Base-by-base conservation (phyloP, 1,140 invertebrate genomes). In the Euschistus heros region DNA sequence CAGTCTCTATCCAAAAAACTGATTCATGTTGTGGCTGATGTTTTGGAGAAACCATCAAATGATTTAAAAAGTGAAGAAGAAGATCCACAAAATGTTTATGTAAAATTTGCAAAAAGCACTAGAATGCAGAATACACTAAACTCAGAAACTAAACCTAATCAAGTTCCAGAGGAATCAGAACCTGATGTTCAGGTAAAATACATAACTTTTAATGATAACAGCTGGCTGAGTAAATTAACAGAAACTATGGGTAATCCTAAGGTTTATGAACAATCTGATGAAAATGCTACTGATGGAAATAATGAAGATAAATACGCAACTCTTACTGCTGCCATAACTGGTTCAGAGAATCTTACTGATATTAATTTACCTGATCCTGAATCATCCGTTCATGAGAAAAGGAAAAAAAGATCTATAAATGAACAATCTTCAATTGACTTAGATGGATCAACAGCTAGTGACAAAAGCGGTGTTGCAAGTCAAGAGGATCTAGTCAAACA, bases 161-260 rank as follows among this genome's bases (percentile, higher is more conserved):
- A 37, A 6, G 3, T 37, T 37, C 33, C 7, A 18, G 33, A 27
- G 22, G 55, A 64, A 33, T 8, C 57, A 10, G 68, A 68, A 33
- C 33, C 33, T 1, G 54, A 66, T 18, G 14, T 68, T n/a, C 62
- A 37, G 13, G 59, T 68, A 26, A 68, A 66, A 61, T 68, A 68
- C 26, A 54, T 68, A 6, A 68, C 68, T 13, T 67, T 69, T 52
- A 65, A 67, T n/a, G 64, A 69, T 18, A 69, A 67, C 26, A 69
- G 64, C 54, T 67, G 62, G 63, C 20, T 69, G 22, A 44, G 17
- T 60, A 60, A 44, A 26, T 20, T 66, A 4, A 57, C 46, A 4
- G 64, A 66, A 22, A 24, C 55, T 22, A 26, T 27, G 30, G 30
- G 17, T 18, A 27, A 5, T 14, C 6, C 55, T n/a, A 26, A 59